Base-by-base conservation (phyloP, 2,888 invertebrate genomes). In the Drosophila monieri region DNA sequence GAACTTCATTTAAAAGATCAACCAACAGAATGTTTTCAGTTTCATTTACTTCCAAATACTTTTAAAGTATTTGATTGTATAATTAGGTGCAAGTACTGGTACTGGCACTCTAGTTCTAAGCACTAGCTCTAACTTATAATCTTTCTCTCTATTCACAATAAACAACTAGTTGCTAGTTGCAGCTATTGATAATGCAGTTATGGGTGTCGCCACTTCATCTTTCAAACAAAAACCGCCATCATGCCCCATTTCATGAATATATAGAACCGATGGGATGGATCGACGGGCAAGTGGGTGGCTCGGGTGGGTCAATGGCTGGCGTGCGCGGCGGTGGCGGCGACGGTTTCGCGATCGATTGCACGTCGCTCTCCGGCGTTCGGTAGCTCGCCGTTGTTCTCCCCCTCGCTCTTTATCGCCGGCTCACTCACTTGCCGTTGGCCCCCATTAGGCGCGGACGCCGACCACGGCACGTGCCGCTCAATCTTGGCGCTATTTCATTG, bases 311-410 rank as follows among this genome's bases (percentile, higher is more conserved):
- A 55, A 25, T 15, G 12, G 18, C 35, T 61, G 18, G 53, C 52
- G 47, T 60, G 55, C 46, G 61, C 43, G 66, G 73, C 67, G 81
- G 41, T 61, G 53, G 56, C 47, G 41, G 61, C 43, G 66, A 68
- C 67, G 87, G 54, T 69, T 85, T 76, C 84, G 80, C 85, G 86
- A 88, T 76, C 80, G 78, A 83, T 67, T 88, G 84, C 88, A 84
- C 88, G 84, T 84, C 86, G 83, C 49, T 65, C 64, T 61, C 72
- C 76, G 25, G 15, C 52, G 47, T 32, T 43, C 35, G 23, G 12
- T 52, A 46, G 46, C 32, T 58, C 52, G 53, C 35, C 55, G n/a
- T 14, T 51, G 32, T 60, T 54, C 59, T 46, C 9, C 18, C 41
- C 25, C 49, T 48, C 51, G 41, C 32, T 8, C 6, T 30, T 37